Conservation (phyloP, 2,888 invertebrate species). For the Monochamus alternatus region DNA sequence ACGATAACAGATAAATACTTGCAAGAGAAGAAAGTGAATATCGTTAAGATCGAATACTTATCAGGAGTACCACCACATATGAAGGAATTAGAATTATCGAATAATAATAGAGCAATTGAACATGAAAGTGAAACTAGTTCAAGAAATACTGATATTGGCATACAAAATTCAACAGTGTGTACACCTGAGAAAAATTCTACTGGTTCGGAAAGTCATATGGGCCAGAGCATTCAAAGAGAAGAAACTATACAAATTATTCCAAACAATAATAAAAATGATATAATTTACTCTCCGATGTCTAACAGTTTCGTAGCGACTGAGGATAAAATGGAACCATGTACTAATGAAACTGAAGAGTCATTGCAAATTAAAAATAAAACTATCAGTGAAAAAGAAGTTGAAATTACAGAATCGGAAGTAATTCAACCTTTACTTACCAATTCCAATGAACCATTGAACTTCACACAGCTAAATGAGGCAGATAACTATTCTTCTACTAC, state of each 20-base stretch:
- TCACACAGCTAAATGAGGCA: not conserved
- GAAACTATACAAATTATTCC: no score
- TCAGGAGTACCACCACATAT: not conserved
- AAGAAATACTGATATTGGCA: not conserved
- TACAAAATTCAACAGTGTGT: not conserved
- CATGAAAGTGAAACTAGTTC: not conserved
- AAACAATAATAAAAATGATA: no score
- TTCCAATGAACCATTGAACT: not conserved
- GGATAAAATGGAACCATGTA: not conserved
- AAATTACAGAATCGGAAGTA: not conserved
- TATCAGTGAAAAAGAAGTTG: not conserved
- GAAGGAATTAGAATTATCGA: not conserved
- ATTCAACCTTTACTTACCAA: not conserved
- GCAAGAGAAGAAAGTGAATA: conserved; percentile 44
- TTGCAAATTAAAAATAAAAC: not conserved
- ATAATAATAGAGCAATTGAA: not conserved
- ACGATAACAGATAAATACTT: conserved; percentile 46
- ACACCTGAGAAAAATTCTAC: not conserved
- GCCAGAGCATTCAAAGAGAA: not conserved
- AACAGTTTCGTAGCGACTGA: not conserved
- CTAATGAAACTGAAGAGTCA: not conserved
- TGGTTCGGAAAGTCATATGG: not conserved
- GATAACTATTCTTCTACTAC: no score
- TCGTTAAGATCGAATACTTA: conserved; percentile 47
- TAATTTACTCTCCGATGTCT: no score